These are phyloP conservation scores for Rallus limicola DNA, from an alignment of 2,113 vertebrate species.

Conservation along the genomic window DNA sequence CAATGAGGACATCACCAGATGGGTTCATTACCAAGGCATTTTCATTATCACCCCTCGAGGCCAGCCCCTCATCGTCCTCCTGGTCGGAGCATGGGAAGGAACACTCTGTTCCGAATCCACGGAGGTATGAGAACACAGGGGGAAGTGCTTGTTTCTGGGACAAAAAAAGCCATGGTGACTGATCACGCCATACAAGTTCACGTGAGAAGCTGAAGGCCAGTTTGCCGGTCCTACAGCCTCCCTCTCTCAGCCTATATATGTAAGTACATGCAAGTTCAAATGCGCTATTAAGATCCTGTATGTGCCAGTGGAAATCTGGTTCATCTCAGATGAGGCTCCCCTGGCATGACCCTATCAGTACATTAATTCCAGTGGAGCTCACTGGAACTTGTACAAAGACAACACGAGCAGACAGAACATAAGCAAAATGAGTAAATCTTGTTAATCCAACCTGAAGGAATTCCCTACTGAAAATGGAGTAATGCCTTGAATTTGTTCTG, in stretches of 20 bases:
- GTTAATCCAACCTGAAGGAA: not conserved
- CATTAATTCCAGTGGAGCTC: constrained; percentile 2
- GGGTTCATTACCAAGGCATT: constrained; percentile 62
- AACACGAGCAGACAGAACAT: not conserved
- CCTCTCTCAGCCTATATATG: not conserved
- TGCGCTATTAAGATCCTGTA: not conserved
- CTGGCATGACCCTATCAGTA: not conserved
- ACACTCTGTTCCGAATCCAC: constrained; percentile 64
- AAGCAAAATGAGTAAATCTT: not conserved
- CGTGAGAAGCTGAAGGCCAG: not conserved
- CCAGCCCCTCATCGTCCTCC: constrained; percentile 54
- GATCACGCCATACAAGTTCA: not conserved
- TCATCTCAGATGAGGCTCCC: not conserved
- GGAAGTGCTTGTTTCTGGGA: constrained; percentile 46
- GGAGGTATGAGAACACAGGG: constrained; percentile 37
- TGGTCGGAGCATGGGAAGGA: constrained; percentile 64
- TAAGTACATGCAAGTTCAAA: not conserved
- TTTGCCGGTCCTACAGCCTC: not conserved
- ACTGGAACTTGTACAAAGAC: not conserved
- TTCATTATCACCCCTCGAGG: constrained; percentile 49
- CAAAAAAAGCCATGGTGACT: constrained; percentile 30
- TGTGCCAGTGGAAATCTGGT: not conserved
- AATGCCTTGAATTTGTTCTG: not conserved
- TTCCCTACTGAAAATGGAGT: not conserved
- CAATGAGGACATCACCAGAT: constrained; percentile 59